These are phyloP conservation scores for Steinernema carpocapsae DNA, from an alignment of 2,888 invertebrate genomes.

Conservation along the genomic window DNA sequence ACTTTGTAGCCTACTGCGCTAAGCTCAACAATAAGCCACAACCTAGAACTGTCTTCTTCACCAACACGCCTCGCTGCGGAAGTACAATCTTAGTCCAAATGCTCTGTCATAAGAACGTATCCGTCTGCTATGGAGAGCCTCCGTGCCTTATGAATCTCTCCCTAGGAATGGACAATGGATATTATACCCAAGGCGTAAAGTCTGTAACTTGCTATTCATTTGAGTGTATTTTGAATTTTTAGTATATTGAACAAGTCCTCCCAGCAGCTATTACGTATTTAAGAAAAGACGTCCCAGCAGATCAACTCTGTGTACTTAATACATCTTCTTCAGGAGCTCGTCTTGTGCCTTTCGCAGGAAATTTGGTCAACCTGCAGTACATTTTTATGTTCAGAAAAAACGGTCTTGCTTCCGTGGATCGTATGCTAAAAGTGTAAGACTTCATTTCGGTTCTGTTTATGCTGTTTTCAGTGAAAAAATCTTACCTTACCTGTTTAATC, in stretches of 20 bases:
- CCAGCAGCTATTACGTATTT: slow-evolving; percentile 37
- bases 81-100: slow-evolving; percentile 42
- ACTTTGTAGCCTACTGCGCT: slow-evolving; percentile 21
- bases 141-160: slow-evolving; percentile 37
- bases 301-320: slow-evolving; percentile 40
- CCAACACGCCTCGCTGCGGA: slow-evolving; percentile 43
- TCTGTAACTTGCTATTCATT: too few relatives aligned
- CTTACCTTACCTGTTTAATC: too few relatives aligned
- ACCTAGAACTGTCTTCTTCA: slow-evolving; percentile 38
- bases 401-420: slow-evolving; percentile 37
- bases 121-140: slow-evolving; percentile 40
- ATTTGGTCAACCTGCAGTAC: slow-evolving; percentile 38
- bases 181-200: not conserved
- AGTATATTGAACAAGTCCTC: slow-evolving; percentile 35
- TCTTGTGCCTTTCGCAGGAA: slow-evolving; percentile 31
- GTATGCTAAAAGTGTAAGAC: too few relatives aligned
- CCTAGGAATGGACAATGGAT: slow-evolving; percentile 27
- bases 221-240: slow-evolving; percentile 10
- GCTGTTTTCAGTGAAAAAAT: too few relatives aligned
- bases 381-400: slow-evolving; percentile 44
- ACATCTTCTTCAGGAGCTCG: slow-evolving; percentile 39
- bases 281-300: slow-evolving; percentile 33
- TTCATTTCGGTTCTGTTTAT: too few relatives aligned
- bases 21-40: slow-evolving; percentile 22
- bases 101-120: slow-evolving; percentile 34